Evolutionary conservation across 35 echinoderm and acorn worm genomes (phyloP).

Genomic region (Lytechinus pictus): DNA sequence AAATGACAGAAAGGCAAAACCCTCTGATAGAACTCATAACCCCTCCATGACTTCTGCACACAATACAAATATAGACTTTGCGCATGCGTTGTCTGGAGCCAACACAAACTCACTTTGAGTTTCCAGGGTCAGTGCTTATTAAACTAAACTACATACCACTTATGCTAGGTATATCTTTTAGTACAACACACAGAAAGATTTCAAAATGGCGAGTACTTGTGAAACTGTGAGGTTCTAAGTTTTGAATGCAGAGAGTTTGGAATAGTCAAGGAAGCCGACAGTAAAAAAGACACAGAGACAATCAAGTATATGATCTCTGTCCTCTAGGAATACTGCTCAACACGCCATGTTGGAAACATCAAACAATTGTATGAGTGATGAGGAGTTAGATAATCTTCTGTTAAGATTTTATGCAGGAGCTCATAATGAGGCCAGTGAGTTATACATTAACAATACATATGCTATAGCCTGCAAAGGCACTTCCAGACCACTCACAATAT

Average conservation of each 20-base stretch:
- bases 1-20: too few relatives aligned
- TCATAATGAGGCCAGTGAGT: slow-evolving; percentile 55
- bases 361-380: too few relatives aligned
- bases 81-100: too few relatives aligned
- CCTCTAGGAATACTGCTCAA: neutral
- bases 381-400: slow-evolving; percentile 47
- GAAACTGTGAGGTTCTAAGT: neutral
- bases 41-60: neutral
- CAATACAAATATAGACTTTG: neutral
- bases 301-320: neutral
- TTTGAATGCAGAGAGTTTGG: slow-evolving; percentile 16
- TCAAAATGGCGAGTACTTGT: neutral
- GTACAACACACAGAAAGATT: neutral
- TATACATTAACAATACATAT: slow-evolving; percentile 49
- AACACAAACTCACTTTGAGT: too few relatives aligned
- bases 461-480: slow-evolving; percentile 47
- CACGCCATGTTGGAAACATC: slow-evolving; percentile 33
- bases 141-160: neutral
- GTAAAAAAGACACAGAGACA: slow-evolving; percentile 24
- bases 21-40: too few relatives aligned
- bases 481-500: slow-evolving; percentile 43
- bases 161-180: neutral
- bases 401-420: slow-evolving; percentile 39
- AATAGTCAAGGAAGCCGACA: slow-evolving; percentile 13
- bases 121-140: neutral